Evolutionary conservation across 2,888 invertebrate species (phyloP), one percentile per base, ranked within the genome.

Genomic region (Unio pictorum): DNA sequence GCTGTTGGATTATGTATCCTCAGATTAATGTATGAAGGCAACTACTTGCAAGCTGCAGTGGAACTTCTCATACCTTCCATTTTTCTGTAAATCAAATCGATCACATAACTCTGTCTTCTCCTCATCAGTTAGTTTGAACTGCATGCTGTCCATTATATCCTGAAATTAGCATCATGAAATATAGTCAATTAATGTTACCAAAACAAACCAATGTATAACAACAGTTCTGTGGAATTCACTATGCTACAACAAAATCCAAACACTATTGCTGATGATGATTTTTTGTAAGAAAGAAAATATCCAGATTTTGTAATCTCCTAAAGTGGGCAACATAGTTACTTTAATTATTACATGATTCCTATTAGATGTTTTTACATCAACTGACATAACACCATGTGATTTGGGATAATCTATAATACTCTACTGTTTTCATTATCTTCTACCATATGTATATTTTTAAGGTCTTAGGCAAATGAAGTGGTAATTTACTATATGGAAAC

Each of bases 91-190:
- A 64, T 84, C 82, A 76, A 82, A 84, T 61, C 76, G 58, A 71
- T 77, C 73, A 70, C 76, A 80, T 17, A 84, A 59, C 30, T 80
- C 82, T 54, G 67, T 69, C 61, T 76, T 78, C 59, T 84, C 82
- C 28, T 81, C 81, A 55, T 75, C 76, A 26, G 80, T 76, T 57
- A 84, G 57, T 15, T 65, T 56, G 67, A 84, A 82, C 62, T 82
- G 75, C 78, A 84, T 78, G 28, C 73, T 78, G 17, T 76, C 73
- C 79, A 82, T 81, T 11, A 82, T 75, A n/a, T 80, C 83, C 81
- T 83, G 66, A 8, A 74, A 73, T 28, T 54, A 66, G 18, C 45
- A 61, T 11, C 3, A 34, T 58, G 8, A 60, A 61, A 61, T n/a
- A 26, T 4, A n/a, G 18, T 28, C 2, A 23, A 61, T 28, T 61